These are phyloP conservation scores for Caenorhabditis remanei DNA, from an alignment of 1,140 invertebrate species.

Conservation along the genomic window DNA sequence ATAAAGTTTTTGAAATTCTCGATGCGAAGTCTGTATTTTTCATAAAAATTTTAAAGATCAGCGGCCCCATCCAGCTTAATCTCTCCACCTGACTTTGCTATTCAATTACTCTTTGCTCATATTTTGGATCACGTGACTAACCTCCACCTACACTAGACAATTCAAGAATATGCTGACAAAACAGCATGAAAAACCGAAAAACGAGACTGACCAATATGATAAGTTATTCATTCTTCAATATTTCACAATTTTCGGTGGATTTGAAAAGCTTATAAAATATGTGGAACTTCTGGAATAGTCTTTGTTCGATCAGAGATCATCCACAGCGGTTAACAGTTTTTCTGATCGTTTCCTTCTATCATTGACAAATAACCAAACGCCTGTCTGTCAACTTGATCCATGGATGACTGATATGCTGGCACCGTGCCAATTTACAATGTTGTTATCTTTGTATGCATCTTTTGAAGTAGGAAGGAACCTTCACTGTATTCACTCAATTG, in stretches of 20 bases:
- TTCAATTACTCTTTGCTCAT: too few species aligned
- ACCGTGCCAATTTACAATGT: not conserved
- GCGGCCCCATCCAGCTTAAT: too few species aligned
- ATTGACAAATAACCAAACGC: not conserved
- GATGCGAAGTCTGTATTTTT: too few species aligned
- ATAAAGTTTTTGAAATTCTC: too few species aligned
- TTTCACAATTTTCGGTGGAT: not conserved
- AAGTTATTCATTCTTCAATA: slow-evolving; percentile 7
- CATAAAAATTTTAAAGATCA: too few species aligned
- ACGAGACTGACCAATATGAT: not conserved
- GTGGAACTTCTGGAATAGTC: not conserved
- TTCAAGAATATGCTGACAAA: not conserved
- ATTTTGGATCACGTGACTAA: too few species aligned
- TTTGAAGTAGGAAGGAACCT: not conserved
- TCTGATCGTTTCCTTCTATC: too few species aligned
- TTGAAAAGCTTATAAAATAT: not conserved
- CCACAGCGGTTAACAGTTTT: too few species aligned
- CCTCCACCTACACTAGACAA: too few species aligned
- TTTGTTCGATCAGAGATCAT: too few species aligned
- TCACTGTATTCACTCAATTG: not conserved
- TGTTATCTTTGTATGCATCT: not conserved
- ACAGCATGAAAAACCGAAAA: not conserved
- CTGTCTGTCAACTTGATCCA: not conserved
- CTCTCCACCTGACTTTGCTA: too few species aligned
- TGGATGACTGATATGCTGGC: slow-evolving; percentile 15